phyloP scores from a whole-genome alignment of 2,113 vertebrate species.

The Prietella phreatophila region DNA sequence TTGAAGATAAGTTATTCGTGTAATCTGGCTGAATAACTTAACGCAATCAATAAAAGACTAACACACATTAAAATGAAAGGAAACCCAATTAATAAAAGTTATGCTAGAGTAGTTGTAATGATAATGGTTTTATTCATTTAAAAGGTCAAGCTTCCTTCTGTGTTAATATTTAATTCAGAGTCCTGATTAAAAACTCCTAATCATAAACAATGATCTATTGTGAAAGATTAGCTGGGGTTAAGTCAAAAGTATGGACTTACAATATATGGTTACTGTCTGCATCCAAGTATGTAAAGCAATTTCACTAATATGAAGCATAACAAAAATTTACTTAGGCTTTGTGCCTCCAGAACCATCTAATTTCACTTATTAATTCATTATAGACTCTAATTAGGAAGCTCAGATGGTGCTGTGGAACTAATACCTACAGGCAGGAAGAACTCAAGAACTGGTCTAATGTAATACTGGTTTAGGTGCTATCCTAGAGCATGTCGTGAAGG shows the following conservation, averaged over 20 bases:
- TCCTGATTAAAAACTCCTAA: background rate
- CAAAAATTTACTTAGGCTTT: background rate
- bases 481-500: background rate
- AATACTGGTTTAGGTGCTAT: background rate
- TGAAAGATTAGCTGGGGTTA: background rate
- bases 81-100: background rate
- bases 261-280: background rate
- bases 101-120: background rate
- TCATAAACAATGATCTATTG: background rate
- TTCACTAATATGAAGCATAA: background rate
- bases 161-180: background rate
- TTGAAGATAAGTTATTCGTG: background rate
- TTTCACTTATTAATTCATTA: slow-evolving; percentile 45
- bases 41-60: slow-evolving; percentile 34
- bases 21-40: slow-evolving; percentile 41
- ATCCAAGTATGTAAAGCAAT: background rate
- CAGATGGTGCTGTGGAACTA: slow-evolving; percentile 35
- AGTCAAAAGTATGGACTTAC: background rate
- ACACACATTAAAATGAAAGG: slow-evolving; percentile 11
- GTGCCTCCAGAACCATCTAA: slow-evolving; percentile 18
- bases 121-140: background rate
- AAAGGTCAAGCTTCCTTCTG: background rate
- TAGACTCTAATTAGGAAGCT: slow-evolving; percentile 39
- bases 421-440: slow-evolving; percentile 7
- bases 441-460: background rate